Percentiles rank a stretch among this genome's conserved stretches.
Conservation (phyloP, 1,140 invertebrate species). For the Vollenhovia emeryi region DNA sequence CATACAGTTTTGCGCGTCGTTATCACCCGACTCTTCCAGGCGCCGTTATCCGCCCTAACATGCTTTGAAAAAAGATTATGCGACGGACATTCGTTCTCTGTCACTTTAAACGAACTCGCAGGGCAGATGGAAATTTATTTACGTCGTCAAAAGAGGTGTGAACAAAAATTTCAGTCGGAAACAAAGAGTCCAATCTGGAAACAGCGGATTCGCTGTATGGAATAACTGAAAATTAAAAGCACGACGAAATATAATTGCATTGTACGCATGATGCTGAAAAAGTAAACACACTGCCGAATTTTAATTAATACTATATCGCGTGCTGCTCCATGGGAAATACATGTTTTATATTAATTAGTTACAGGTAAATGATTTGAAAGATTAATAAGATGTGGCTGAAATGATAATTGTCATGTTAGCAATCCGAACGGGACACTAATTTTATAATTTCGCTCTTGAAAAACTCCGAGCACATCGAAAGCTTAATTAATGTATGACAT, state of each 20-base stretch:
- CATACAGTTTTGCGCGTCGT: background rate
- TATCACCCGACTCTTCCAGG: background rate
- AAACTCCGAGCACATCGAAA: conserved; percentile 5
- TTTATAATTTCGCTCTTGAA: background rate
- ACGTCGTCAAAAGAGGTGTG: background rate
- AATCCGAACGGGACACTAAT: background rate
- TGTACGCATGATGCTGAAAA: conserved; percentile 11
- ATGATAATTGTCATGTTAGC: background rate
- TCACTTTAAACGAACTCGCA: background rate
- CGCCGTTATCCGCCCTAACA: background rate
- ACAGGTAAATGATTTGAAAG: background rate
- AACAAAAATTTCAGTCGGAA: conserved; percentile 1
- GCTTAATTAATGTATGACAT: conserved; percentile 28
- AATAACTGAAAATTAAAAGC: conserved; percentile 58
- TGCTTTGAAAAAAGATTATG: conserved; percentile 1
- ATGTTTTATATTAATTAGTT: conserved; percentile 45
- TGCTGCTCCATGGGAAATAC: background rate
- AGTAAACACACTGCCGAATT: conserved; percentile 43
- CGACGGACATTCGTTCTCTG: background rate
- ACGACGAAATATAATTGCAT: conserved; percentile 46
- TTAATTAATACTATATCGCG: conserved; percentile 48
- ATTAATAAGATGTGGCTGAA: background rate
- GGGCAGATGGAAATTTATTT: conserved; percentile 41
- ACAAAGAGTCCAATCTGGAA: conserved; percentile 21
- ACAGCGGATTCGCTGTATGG: background rate